These are phyloP conservation scores for Smittia aterrima DNA, from an alignment of 2,888 invertebrate genomes.

Conservation along the genomic window DNA sequence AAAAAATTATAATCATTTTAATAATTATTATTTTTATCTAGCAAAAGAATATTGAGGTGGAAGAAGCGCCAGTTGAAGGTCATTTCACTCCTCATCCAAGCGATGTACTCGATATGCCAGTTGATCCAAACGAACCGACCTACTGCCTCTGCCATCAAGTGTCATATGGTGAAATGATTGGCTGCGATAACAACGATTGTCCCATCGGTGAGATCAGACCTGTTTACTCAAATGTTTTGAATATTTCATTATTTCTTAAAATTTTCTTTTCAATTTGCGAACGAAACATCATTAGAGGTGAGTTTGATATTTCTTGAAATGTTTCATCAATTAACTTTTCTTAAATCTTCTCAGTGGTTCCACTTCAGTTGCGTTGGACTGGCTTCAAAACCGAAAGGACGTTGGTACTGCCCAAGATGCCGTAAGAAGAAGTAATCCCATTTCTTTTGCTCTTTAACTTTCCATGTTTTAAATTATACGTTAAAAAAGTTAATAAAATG, in stretches of 20 bases:
- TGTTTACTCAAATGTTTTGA: background rate
- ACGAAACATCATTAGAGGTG: background rate
- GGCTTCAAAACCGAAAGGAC: slow-evolving; percentile 89
- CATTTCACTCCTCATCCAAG: slow-evolving; percentile 69
- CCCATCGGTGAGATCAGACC: slow-evolving; percentile 40
- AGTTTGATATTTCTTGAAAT: slow-evolving; percentile 80
- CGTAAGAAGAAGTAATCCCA: background rate
- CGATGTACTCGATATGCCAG: slow-evolving; percentile 86
- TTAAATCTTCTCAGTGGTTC: slow-evolving; percentile 90
- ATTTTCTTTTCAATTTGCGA: background rate
- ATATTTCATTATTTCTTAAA: slow-evolving; percentile 5
- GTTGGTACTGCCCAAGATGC: slow-evolving; percentile 59
- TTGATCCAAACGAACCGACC: slow-evolving; percentile 97
- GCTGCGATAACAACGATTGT: slow-evolving; percentile 81
- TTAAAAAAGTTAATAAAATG: no score
- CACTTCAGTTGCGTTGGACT: slow-evolving; percentile 92
- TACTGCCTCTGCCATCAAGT: slow-evolving; percentile 98
- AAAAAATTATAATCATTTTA: background rate
- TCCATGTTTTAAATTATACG: no score
- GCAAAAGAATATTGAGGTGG: slow-evolving; percentile 51
- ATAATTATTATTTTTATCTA: no score
- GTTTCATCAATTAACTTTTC: slow-evolving; percentile 93
- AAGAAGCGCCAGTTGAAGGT: slow-evolving; percentile 58
- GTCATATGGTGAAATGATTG: slow-evolving; percentile 93
- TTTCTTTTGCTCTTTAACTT: slow-evolving; percentile 41